Percentiles rank a stretch among this genome's conserved stretches.
These are phyloP conservation scores for Phorcus lineatus DNA, from an alignment of 2,888 invertebrate genomes.

Conservation along the genomic window DNA sequence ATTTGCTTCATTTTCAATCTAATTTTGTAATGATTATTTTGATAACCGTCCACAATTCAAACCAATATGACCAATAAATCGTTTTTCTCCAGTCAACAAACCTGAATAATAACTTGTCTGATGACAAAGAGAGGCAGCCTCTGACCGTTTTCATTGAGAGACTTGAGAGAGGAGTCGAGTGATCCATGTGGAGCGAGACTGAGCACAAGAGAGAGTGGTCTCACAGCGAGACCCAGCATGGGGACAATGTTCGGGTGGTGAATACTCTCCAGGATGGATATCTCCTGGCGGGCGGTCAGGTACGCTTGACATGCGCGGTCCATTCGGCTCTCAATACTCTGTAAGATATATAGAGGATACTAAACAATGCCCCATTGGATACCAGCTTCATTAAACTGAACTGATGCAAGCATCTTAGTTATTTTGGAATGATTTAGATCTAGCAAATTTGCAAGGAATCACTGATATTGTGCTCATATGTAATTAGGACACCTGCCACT, in stretches of 20 bases:
- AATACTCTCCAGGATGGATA: constrained; percentile 90
- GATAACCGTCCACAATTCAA: too few relatives aligned
- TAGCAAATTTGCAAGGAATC: too few relatives aligned
- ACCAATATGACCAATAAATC: too few relatives aligned
- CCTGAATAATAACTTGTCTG: constrained; percentile 90
- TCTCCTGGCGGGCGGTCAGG: constrained; percentile 95
- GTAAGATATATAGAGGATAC: neutral
- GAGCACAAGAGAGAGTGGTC: constrained; percentile 91
- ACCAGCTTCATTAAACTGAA: too few relatives aligned
- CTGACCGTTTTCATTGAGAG: constrained; percentile 89
- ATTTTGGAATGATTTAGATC: too few relatives aligned
- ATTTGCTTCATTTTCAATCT: neutral
- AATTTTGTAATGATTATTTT: neutral
- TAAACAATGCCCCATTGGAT: too few relatives aligned
- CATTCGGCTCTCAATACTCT: constrained; percentile 54
- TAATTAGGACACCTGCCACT: too few relatives aligned
- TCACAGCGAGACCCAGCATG: constrained; percentile 90
- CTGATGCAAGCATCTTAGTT: too few relatives aligned
- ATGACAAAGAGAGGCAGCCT: constrained; percentile 87
- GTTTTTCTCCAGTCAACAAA: constrained; percentile 53
- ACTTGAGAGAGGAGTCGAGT: constrained; percentile 87
- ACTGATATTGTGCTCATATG: too few relatives aligned
- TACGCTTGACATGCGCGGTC: constrained; percentile 83
- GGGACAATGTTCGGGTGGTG: constrained; percentile 95
- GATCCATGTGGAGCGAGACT: constrained; percentile 95